Base-by-base conservation (phyloP, 1,140 invertebrate species). In the Drosophila tani region DNA sequence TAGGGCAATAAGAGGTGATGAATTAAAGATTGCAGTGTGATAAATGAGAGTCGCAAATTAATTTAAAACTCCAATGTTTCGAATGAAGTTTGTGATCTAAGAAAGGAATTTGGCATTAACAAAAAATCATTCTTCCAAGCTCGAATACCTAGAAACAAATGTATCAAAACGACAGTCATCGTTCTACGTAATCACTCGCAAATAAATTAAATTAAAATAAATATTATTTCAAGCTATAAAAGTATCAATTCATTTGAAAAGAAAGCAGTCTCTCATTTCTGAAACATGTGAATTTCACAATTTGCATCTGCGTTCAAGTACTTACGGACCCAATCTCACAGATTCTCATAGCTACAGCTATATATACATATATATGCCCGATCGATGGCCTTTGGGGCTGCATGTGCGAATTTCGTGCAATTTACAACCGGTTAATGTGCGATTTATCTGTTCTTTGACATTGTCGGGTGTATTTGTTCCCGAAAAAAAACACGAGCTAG, bases 361-460 rank as follows among this genome's bases (percentile, higher is more conserved):
- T 43, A 41, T 45, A 38, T 41, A 38, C 6, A 19, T 40, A 43
- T 11, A 11, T 49, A 53, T 40, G 12, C 19, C 50, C 40, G 69
- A 73, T 51, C 71, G 49, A 75, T 64, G 58, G 50, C 71, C 58
- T 63, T 67, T 67, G 8, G 17, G 19, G 21, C 15, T 50, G 43
- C 46, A 67, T 67, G 51, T 75, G 55, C 53, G 41, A 59, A 38
- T 70, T 63, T 56, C 67, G 70, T 70, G 63, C 57, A 46, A 82
- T 64, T 53, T 59, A 38, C 74, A 74, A 82, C 80, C 80, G 83
- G 84, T 87, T 86, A 80, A 87, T 77, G 83, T 58, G 81, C 80
- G 71, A 67, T 83, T 86, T 79, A 82, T 81, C 70, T 82, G 82
- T 82, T 86, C 79, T 83, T 87, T 87, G 76, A 86, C 83, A 80